A percentile compares a stretch with the other conserved stretches of the same genome.
phyloP scores from a whole-genome alignment of 2,888 invertebrate species.

The Pegoplata infirma region DNA sequence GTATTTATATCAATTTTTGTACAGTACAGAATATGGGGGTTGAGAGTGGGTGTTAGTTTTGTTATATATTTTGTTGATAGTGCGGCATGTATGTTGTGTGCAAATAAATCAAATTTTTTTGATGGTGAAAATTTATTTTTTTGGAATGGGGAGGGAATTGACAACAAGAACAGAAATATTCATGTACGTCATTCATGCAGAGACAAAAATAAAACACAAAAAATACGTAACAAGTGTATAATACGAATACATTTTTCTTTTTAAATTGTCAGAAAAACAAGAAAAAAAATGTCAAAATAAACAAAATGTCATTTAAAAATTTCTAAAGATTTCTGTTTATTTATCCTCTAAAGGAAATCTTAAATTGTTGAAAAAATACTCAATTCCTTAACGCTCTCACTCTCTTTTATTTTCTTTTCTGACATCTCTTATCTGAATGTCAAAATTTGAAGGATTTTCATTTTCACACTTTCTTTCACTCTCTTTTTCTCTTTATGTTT shows the following conservation, averaged over 20 bases:
- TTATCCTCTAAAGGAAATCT: neutral
- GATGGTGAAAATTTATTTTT: constrained; percentile 3
- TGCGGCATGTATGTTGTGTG: constrained; percentile 6
- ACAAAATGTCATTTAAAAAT: neutral
- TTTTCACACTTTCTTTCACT: neutral
- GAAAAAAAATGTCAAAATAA: neutral
- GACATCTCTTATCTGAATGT: neutral
- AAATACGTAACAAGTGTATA: constrained; percentile 12
- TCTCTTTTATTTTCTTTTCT: neutral
- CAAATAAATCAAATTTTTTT: constrained; percentile 38
- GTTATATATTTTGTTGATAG: neutral
- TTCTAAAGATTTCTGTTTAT: neutral
- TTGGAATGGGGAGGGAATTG: neutral
- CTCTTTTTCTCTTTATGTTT: neutral
- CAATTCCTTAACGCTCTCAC: neutral
- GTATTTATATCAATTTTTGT: neutral
- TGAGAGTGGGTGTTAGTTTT: constrained; percentile 5
- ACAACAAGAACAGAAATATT: neutral
- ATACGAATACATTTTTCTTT: neutral
- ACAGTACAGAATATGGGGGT: neutral
- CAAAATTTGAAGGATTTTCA: too few relatives aligned
- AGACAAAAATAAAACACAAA: neutral
- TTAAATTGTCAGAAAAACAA: neutral
- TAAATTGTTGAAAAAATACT: too few relatives aligned
- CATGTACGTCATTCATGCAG: neutral